Conservation (phyloP, 35 echinoderm and acorn worm genomes). For the Ophioderma brevispina region DNA sequence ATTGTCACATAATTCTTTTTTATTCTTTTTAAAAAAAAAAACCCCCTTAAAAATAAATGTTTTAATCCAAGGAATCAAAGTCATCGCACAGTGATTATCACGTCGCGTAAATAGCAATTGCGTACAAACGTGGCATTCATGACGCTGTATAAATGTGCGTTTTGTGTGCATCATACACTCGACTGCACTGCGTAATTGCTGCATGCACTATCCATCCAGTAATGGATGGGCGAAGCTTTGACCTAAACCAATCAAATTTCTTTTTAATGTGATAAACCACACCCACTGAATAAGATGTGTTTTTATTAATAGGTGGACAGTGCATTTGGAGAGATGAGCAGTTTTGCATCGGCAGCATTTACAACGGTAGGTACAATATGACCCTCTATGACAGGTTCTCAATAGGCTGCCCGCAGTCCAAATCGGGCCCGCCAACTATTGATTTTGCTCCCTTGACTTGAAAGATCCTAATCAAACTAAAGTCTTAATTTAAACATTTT, state of each 20-base stretch:
- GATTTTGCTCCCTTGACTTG: not conserved
- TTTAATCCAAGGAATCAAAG: no score
- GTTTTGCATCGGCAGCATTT: slow-evolving; percentile 69
- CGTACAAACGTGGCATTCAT: not conserved
- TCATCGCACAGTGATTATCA: no score
- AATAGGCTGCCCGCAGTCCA: no score
- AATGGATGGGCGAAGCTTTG: no score
- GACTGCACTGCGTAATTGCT: no score
- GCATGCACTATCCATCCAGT: no score
- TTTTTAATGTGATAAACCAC: no score
- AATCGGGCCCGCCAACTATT: not conserved
- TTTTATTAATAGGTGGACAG: slow-evolving; percentile 61
- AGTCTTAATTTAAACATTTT: not conserved
- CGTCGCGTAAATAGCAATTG: not conserved
- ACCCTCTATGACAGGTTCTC: not conserved
- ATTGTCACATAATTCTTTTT: not conserved
- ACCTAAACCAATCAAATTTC: no score
- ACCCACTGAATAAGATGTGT: no score
- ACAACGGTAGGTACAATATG: slow-evolving; percentile 55
- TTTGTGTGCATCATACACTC: not conserved
- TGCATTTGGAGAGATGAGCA: slow-evolving; percentile 11
- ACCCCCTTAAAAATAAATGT: no score
- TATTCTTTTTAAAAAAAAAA: not conserved
- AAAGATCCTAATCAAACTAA: not conserved
- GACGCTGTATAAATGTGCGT: not conserved